Evolutionary conservation across 1,140 invertebrate genomes (phyloP).

Genomic region (Polyergus mexicanus): DNA sequence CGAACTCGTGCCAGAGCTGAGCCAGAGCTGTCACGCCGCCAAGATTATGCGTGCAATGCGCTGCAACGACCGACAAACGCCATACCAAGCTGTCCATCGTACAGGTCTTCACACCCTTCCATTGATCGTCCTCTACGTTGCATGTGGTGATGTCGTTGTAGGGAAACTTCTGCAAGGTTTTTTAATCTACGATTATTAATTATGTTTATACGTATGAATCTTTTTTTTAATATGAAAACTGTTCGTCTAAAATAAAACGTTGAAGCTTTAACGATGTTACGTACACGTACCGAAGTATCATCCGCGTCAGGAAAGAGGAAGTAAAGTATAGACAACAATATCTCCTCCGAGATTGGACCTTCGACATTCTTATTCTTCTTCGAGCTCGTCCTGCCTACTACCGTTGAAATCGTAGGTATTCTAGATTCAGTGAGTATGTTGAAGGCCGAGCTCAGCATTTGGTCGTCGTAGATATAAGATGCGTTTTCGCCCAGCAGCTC

Average conservation of each 20-base stretch:
- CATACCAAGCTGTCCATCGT: slow-evolving; percentile 93
- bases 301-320: slow-evolving; percentile 97
- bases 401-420: slow-evolving; percentile 87
- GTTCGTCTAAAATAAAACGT: background rate
- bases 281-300: slow-evolving; percentile 86
- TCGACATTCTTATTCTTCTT: slow-evolving; percentile 86
- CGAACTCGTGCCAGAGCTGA: slow-evolving; percentile 97
- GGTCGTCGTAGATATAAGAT: slow-evolving; percentile 76
- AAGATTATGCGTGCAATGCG: slow-evolving; percentile 92
- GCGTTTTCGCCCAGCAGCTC: slow-evolving; percentile 88
- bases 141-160: slow-evolving; percentile 79
- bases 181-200: slow-evolving; percentile 19
- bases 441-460: slow-evolving; percentile 84
- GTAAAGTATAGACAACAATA: slow-evolving; percentile 92
- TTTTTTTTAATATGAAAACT: slow-evolving; percentile 4
- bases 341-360: slow-evolving; percentile 92
- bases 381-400: slow-evolving; percentile 84
- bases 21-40: slow-evolving; percentile 93
- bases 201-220: background rate
- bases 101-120: slow-evolving; percentile 91
- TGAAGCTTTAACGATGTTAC: slow-evolving; percentile 13
- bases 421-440: slow-evolving; percentile 88
- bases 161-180: slow-evolving; percentile 81
- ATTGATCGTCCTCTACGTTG: slow-evolving; percentile 81
- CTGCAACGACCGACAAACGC: slow-evolving; percentile 93